Evolutionary conservation across 2,888 invertebrate species (phyloP).

Genomic region (Drosophila anomalata): DNA sequence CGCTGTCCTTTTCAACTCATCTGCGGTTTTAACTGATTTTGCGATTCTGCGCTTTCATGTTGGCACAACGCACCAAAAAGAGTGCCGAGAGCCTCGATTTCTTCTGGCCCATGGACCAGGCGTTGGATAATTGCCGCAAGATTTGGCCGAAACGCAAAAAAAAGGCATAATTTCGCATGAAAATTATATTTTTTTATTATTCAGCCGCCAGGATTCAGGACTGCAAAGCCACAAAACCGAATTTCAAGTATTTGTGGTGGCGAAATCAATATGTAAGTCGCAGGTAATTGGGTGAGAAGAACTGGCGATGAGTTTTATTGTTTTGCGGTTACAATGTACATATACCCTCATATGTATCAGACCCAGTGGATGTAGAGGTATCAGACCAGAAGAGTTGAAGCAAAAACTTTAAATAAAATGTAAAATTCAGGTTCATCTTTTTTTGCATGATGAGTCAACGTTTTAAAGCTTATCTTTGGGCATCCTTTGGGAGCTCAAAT

Average conservation of each 20-base stretch:
- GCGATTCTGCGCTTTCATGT: conserved; percentile 49
- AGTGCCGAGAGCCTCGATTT: conserved; percentile 5
- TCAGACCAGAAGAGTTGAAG: background rate
- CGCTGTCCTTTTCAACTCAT: conserved; percentile 67
- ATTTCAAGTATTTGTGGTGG: conserved; percentile 21
- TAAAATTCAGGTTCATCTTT: background rate
- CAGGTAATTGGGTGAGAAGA: conserved; percentile 26
- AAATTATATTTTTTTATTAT: conserved; percentile 76
- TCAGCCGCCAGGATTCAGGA: conserved; percentile 46
- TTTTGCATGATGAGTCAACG: conserved; percentile 24
- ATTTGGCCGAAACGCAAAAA: conserved; percentile 66
- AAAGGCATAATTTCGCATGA: conserved; percentile 75
- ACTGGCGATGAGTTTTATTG: conserved; percentile 51
- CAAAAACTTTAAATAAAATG: background rate
- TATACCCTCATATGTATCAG: background rate
- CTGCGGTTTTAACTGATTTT: conserved; percentile 75
- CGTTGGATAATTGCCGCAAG: conserved; percentile 73
- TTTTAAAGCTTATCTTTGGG: conserved; percentile 28
- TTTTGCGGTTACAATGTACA: conserved; percentile 51
- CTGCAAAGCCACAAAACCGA: conserved; percentile 44
- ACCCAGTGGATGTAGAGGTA: background rate
- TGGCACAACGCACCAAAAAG: conserved; percentile 48
- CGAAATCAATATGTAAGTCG: conserved; percentile 55
- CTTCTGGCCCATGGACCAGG: conserved; percentile 47
- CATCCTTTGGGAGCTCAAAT: conserved; percentile 54